Evolutionary conservation across 2,888 invertebrate genomes (phyloP).

Genomic region (Ctenicera cuprea): DNA sequence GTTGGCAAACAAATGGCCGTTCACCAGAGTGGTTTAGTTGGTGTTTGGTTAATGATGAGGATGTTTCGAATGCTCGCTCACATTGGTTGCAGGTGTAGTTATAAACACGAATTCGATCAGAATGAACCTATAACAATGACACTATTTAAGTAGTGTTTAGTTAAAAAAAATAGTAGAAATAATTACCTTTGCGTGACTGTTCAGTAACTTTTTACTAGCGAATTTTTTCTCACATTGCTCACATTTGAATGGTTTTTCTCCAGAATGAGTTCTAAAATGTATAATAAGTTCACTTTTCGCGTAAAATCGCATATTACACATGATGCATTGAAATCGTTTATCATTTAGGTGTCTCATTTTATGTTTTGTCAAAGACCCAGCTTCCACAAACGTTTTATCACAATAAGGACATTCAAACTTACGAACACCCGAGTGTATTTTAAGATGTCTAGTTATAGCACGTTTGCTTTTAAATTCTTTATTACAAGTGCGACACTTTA

Average conservation of each 20-base stretch:
- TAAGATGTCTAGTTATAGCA: conserved; percentile 57
- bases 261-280: conserved; percentile 50
- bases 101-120: conserved; percentile 3
- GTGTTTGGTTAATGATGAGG: conserved; percentile 52
- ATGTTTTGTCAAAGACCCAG: conserved; percentile 47
- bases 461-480: conserved; percentile 53
- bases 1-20: conserved; percentile 50
- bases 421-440: conserved; percentile 64
- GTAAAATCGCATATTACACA: conserved; percentile 50
- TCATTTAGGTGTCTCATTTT: conserved; percentile 25
- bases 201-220: conserved; percentile 44
- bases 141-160: neutral
- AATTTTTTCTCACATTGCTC: conserved; percentile 48
- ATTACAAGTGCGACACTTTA: conserved; percentile 45
- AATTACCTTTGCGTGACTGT: conserved; percentile 41
- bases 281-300: conserved; percentile 51
- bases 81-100: conserved; percentile 50
- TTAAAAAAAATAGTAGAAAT: conserved; percentile 29
- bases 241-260: conserved; percentile 53
- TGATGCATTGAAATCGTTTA: conserved; percentile 37
- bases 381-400: conserved; percentile 50
- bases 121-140: neutral
- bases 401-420: conserved; percentile 62
- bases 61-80: conserved; percentile 52
- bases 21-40: conserved; percentile 53